Percentiles rank a stretch among this genome's conserved stretches.
phyloP scores from a whole-genome alignment of 2,113 vertebrate genomes.

The Passer domesticus region DNA sequence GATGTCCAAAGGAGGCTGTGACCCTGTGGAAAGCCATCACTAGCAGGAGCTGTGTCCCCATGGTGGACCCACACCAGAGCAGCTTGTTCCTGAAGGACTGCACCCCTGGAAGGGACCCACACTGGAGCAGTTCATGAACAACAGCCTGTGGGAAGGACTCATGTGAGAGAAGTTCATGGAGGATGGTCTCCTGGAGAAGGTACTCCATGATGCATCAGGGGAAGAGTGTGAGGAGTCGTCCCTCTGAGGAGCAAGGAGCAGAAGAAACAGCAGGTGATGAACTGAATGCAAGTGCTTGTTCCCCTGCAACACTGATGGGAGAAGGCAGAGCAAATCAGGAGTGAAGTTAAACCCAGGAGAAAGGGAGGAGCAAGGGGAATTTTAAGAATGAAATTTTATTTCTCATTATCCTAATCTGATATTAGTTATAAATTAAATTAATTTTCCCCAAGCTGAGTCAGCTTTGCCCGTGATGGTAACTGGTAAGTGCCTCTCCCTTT shows the following conservation, averaged over 20 bases:
- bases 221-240: not conserved
- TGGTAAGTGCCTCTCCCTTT: not conserved
- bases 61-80: fast-evolving
- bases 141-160: not conserved
- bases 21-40: not conserved
- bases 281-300: not conserved
- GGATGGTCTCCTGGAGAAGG: not conserved
- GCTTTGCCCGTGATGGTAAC: not conserved
- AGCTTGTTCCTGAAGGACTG: not conserved
- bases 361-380: not conserved
- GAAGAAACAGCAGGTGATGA: not conserved
- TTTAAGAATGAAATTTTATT: not conserved
- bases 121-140: not conserved
- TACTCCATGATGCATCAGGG: not conserved
- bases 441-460: not conserved
- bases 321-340: not conserved
- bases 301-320: not conserved
- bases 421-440: not conserved
- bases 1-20: not conserved
- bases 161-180: not conserved
- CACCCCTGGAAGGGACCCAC: not conserved
- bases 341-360: not conserved
- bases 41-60: not conserved
- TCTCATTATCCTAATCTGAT: not conserved
- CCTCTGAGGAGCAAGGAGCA: not conserved